These are phyloP conservation scores for Mastacembelus armatus DNA, from an alignment of 2,797 vertebrate genomes.

Conservation along the genomic window DNA sequence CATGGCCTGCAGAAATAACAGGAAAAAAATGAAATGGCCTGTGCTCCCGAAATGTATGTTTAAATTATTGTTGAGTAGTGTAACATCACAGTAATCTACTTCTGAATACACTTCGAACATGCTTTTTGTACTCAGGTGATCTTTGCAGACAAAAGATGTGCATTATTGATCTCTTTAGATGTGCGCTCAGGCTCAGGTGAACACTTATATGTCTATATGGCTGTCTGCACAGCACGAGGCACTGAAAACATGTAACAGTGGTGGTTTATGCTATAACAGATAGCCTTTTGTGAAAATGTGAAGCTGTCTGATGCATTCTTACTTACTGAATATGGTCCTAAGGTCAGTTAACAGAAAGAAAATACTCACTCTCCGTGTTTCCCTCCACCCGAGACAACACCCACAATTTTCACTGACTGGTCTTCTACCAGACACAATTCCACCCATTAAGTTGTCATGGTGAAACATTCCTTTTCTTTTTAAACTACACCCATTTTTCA, in stretches of 20 bases:
- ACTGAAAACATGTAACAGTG: constrained; percentile 7
- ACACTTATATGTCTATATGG: constrained; percentile 17
- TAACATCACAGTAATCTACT: constrained; percentile 3
- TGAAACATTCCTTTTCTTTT: constrained; percentile 22
- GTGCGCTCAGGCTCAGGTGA: background rate
- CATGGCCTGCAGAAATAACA: constrained; percentile 26
- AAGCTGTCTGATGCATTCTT: constrained; percentile 30
- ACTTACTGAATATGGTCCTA: constrained; percentile 24
- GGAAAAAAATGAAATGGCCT: constrained; percentile 7
- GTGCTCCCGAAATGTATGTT: constrained; percentile 20
- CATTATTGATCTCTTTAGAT: background rate
- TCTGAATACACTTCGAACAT: constrained; percentile 4
- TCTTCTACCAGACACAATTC: constrained; percentile 42
- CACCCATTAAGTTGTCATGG: constrained; percentile 55
- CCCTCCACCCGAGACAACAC: constrained; percentile 45
- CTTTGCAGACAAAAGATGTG: constrained; percentile 16
- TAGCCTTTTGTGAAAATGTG: constrained; percentile 19
- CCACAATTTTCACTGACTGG: constrained; percentile 45
- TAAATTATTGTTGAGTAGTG: constrained; percentile 25
- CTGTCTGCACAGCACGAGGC: constrained; percentile 13
- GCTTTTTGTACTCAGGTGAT: background rate
- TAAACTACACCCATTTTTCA: constrained; percentile 40
- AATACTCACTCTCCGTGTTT: constrained; percentile 38
- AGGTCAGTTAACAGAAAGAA: constrained; percentile 43
- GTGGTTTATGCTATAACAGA: background rate